Conservation (phyloP, 2,888 invertebrate species). For the Plagodis pulveraria region DNA sequence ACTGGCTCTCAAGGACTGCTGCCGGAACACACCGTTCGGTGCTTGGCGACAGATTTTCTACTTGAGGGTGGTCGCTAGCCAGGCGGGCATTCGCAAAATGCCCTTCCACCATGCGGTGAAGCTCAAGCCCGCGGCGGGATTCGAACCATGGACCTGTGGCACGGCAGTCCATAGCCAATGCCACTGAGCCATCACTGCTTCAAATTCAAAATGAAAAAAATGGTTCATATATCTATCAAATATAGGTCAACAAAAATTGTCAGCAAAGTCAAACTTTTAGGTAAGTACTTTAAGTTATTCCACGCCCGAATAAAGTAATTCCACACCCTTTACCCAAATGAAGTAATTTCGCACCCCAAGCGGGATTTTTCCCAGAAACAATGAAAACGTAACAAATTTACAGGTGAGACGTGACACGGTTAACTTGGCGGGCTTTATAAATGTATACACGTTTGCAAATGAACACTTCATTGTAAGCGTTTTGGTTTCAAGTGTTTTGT, state of each 20-base stretch:
- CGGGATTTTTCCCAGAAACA: slow-evolving; percentile 30
- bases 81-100: too few relatives aligned
- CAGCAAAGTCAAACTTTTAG: slow-evolving; percentile 4
- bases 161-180: too few relatives aligned
- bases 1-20: too few relatives aligned
- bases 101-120: too few relatives aligned
- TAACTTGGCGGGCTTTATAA: slow-evolving; percentile 4
- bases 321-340: slow-evolving; percentile 30
- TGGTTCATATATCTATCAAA: too few relatives aligned
- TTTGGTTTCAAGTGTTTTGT: slow-evolving; percentile 6
- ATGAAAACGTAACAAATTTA: slow-evolving; percentile 29
- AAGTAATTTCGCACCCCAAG: slow-evolving; percentile 23
- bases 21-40: too few relatives aligned
- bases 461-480: slow-evolving; percentile 13
- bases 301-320: slow-evolving; percentile 23
- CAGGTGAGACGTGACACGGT: slow-evolving; percentile 26
- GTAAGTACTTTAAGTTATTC: slow-evolving; percentile 16
- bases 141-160: too few relatives aligned
- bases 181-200: too few relatives aligned
- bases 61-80: too few relatives aligned
- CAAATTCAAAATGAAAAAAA: too few relatives aligned
- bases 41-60: too few relatives aligned
- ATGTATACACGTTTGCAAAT: slow-evolving; percentile 11
- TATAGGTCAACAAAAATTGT: neutral
- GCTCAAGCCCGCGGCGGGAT: too few relatives aligned